Evolutionary conservation across 2,888 invertebrate species (phyloP).

Genomic region (Oscheius sp.): DNA sequence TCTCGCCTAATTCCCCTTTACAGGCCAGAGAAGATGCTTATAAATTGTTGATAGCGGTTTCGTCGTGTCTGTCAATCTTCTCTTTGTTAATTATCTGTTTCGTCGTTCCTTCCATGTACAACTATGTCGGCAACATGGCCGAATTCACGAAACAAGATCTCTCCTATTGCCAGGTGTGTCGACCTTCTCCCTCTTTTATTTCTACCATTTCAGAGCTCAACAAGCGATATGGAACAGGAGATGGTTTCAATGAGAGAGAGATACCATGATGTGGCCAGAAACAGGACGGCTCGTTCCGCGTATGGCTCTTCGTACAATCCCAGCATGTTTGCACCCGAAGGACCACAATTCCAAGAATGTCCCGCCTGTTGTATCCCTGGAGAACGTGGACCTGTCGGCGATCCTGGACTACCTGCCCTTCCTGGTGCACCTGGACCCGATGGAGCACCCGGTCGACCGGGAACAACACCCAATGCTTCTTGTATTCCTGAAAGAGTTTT

Average conservation of each 20-base stretch:
- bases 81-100: slow-evolving; percentile 67
- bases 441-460: slow-evolving; percentile 72
- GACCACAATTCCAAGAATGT: slow-evolving; percentile 72
- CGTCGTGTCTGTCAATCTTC: slow-evolving; percentile 61
- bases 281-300: slow-evolving; percentile 49
- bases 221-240: slow-evolving; percentile 67
- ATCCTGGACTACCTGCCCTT: slow-evolving; percentile 63
- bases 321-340: slow-evolving; percentile 63
- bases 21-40: slow-evolving; percentile 54
- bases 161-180: slow-evolving; percentile 69
- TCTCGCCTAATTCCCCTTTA: slow-evolving; percentile 9
- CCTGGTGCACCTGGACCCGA: slow-evolving; percentile 72
- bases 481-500: slow-evolving; percentile 73
- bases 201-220: slow-evolving; percentile 32
- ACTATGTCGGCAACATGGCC: slow-evolving; percentile 69
- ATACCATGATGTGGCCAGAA: slow-evolving; percentile 40
- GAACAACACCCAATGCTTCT: slow-evolving; percentile 73
- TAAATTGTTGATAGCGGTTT: slow-evolving; percentile 60
- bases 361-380: slow-evolving; percentile 73
- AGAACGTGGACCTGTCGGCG: slow-evolving; percentile 66
- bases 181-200: not conserved
- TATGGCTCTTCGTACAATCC: slow-evolving; percentile 65
- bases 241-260: slow-evolving; percentile 57
- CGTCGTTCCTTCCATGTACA: slow-evolving; percentile 71
- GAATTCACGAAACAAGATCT: slow-evolving; percentile 67